A percentile compares a stretch with the other conserved stretches of the same genome.
These are phyloP conservation scores for Hydrochoerus hydrochaeris DNA, from an alignment of 2,113 vertebrate species.

Conservation along the genomic window DNA sequence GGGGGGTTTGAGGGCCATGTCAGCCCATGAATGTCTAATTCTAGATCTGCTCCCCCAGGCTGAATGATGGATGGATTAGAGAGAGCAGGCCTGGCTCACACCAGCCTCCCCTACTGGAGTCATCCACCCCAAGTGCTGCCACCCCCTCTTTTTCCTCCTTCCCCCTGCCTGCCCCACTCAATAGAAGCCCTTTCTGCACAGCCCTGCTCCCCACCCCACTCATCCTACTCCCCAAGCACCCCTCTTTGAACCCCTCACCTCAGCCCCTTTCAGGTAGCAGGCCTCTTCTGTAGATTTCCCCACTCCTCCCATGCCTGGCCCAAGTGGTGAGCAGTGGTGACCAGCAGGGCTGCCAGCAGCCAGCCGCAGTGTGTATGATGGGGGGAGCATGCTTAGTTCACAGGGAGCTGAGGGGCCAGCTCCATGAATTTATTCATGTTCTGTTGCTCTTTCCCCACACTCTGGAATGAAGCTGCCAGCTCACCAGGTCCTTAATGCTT, in stretches of 20 bases:
- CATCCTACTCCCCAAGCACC: background rate
- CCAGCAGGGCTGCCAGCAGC: slow-evolving; percentile 72
- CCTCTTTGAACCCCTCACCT: slow-evolving; percentile 55
- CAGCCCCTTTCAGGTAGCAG: slow-evolving; percentile 6
- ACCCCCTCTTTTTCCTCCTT: background rate
- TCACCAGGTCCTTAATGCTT: slow-evolving; percentile 77
- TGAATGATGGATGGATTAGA: slow-evolving; percentile 81
- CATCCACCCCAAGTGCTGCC: background rate
- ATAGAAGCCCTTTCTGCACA: background rate
- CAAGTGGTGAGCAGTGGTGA: slow-evolving; percentile 62
- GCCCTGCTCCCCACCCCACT: background rate
- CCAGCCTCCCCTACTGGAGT: background rate
- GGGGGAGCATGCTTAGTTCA: slow-evolving; percentile 71
- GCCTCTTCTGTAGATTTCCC: slow-evolving; percentile 43
- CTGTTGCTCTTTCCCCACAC: slow-evolving; percentile 80
- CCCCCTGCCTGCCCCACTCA: background rate
- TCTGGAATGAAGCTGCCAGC: slow-evolving; percentile 81
- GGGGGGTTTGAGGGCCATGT: slow-evolving; percentile 53
- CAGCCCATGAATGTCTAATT: slow-evolving; percentile 75
- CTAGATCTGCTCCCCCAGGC: slow-evolving; percentile 79
- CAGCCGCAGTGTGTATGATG: slow-evolving; percentile 46
- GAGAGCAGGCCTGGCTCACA: slow-evolving; percentile 42
- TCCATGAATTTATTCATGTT: slow-evolving; percentile 87
- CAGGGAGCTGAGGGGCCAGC: slow-evolving; percentile 76
- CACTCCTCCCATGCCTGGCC: slow-evolving; percentile 10